These are phyloP conservation scores for Microcebus tavaratra DNA, from an alignment of 2,113 vertebrate genomes.

Conservation along the genomic window DNA sequence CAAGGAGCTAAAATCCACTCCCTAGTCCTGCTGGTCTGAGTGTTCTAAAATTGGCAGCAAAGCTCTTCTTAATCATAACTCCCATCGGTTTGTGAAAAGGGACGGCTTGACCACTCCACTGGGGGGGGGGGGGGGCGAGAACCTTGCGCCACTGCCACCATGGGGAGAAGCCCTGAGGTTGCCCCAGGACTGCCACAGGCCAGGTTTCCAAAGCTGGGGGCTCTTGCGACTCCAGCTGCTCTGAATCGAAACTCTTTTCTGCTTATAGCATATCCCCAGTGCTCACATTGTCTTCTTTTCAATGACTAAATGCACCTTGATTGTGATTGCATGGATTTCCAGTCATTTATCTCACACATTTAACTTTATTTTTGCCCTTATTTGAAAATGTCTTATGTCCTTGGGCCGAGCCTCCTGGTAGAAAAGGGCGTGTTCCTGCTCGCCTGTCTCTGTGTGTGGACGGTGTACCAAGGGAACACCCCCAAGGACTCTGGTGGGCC, in stretches of 20 bases:
- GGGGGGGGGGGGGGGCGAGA: too few relatives aligned
- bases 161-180: background rate
- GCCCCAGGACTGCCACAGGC: background rate
- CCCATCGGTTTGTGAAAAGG: background rate
- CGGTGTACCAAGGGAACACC: slow-evolving; percentile 53
- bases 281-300: background rate
- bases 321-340: slow-evolving; percentile 42
- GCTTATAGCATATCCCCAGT: rapidly evolving
- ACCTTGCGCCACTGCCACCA: rapidly evolving
- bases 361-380: background rate
- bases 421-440: slow-evolving; percentile 23
- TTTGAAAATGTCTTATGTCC: slow-evolving; percentile 58
- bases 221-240: background rate
- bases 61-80: background rate
- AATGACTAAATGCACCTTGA: background rate
- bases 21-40: background rate
- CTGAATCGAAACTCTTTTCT: background rate
- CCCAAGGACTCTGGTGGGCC: background rate
- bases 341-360: slow-evolving; percentile 10
- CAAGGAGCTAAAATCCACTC: background rate
- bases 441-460: background rate
- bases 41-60: background rate
- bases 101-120: rapidly evolving
- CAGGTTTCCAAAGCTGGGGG: rapidly evolving
- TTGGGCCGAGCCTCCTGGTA: background rate